Base-by-base conservation (phyloP, 2,113 vertebrate species). In the Hippotragus niger region DNA sequence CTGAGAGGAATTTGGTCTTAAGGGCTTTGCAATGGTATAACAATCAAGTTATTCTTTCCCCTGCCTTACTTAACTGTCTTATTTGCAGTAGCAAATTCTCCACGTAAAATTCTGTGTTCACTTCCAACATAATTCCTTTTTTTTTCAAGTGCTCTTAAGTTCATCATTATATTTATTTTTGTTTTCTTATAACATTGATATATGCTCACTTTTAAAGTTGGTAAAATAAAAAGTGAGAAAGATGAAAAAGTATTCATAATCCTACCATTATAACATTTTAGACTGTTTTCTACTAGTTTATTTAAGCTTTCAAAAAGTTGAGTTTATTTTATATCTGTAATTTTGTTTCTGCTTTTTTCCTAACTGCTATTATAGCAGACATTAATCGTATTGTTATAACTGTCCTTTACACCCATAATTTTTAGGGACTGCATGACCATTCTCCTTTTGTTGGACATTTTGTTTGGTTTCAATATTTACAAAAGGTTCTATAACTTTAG, bases 21-120 rank as follows among this genome's bases (percentile, higher is more conserved):
- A 97, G 89, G 94, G 95, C 91, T 97, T 98, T 95, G 57, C 47
- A 60, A 27, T 94, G 11, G 78, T 86, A 15, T 81, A 93, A 95
- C 80, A 90, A 93, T 58, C 53, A 45, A 71, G 33, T 78, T 74
- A 94, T 97, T 96, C 55, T 95, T 96, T 85, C 50, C 47, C 13
- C 7, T 92, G n/a, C 17, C 55, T 95, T 94, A 86, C 36, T 52
- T 25, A 96, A 80, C n/a, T 82, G 53, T 97, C 97, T 84, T 94
- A 91, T 97, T 98, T 94, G 83, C 6, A 86, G 78, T 87, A 90
- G 74, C 60, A 93, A 90, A 64, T 92, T 93, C 71, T 95, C 47
- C 21, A 85, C 71, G 45, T 85, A 90, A 84, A 94, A 64, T 94
- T 87, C 82, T 89, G 11, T 45, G 33, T 74, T 86, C 36, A 8